These are phyloP conservation scores for Ptiloglossa arizonensis DNA, from an alignment of 1,140 invertebrate species.

Conservation along the genomic window DNA sequence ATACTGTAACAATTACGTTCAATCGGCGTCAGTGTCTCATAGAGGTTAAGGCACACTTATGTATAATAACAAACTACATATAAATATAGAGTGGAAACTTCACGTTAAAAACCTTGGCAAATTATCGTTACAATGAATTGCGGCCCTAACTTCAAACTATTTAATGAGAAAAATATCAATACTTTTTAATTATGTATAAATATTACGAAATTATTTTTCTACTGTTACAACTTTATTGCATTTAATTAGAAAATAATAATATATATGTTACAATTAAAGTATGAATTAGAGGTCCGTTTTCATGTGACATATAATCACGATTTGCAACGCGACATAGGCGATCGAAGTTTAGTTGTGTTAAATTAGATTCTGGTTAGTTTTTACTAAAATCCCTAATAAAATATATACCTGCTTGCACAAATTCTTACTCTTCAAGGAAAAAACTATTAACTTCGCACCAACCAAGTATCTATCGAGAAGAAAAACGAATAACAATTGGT, in stretches of 20 bases:
- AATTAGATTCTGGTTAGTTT: too few species aligned
- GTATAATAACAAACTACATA: conserved; percentile 17
- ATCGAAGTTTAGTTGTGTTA: too few species aligned
- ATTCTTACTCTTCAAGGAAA: too few species aligned
- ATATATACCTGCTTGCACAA: too few species aligned
- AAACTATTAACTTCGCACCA: too few species aligned
- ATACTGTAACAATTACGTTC: conserved; percentile 16
- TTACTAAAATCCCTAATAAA: too few species aligned
- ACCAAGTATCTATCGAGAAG: too few species aligned
- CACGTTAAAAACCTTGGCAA: not conserved
- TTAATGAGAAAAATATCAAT: not conserved
- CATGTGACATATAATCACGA: too few species aligned
- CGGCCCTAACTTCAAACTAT: not conserved
- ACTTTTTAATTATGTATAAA: not conserved
- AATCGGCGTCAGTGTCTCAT: conserved; percentile 27
- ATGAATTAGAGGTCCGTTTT: too few species aligned
- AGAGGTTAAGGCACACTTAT: conserved; percentile 24
- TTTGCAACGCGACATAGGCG: too few species aligned
- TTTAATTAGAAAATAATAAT: conserved; percentile 1
- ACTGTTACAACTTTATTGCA: not conserved
- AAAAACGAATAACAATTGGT: too few species aligned
- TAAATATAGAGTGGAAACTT: conserved; percentile 30
- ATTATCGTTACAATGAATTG: not conserved
- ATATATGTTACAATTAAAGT: too few species aligned
- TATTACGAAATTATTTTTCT: not conserved